Conservation (phyloP, 2,113 vertebrate species). For the Sylvilagus bachmani region DNA sequence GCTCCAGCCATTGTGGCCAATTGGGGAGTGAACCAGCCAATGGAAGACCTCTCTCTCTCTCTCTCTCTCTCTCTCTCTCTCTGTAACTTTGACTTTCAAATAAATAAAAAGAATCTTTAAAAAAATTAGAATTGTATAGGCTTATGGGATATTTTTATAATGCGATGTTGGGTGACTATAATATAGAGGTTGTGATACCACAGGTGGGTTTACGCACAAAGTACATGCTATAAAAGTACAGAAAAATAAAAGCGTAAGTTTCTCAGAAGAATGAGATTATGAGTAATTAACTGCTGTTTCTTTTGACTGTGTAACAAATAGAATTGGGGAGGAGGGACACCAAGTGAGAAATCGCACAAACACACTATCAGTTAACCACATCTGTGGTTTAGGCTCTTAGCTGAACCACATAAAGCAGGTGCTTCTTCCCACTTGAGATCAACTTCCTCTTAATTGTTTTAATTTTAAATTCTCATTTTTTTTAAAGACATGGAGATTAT, state of each 20-base stretch:
- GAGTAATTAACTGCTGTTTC: neutral
- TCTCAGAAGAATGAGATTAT: neutral
- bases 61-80: too few relatives aligned
- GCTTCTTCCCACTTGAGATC: neutral
- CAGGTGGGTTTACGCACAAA: neutral
- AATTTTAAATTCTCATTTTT: slow-evolving; percentile 17
- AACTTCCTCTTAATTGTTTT: slow-evolving; percentile 26
- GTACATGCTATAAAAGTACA: neutral
- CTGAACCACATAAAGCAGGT: neutral
- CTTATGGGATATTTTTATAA: neutral
- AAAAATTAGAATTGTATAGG: neutral
- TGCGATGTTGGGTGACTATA: neutral
- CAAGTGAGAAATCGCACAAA: neutral
- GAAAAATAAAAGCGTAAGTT: neutral
- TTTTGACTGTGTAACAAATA: neutral
- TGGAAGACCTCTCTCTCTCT: too few relatives aligned
- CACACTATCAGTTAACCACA: neutral
- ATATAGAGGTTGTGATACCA: neutral
- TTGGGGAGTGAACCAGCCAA: too few relatives aligned
- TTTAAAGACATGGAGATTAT: neutral
- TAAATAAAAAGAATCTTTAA: too few relatives aligned
- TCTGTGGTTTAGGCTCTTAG: neutral
- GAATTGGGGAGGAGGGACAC: neutral
- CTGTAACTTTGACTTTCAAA: too few relatives aligned
- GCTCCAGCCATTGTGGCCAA: too few relatives aligned